Conservation (phyloP, 2,888 invertebrate genomes). For the Eugnorisma glareosa region DNA sequence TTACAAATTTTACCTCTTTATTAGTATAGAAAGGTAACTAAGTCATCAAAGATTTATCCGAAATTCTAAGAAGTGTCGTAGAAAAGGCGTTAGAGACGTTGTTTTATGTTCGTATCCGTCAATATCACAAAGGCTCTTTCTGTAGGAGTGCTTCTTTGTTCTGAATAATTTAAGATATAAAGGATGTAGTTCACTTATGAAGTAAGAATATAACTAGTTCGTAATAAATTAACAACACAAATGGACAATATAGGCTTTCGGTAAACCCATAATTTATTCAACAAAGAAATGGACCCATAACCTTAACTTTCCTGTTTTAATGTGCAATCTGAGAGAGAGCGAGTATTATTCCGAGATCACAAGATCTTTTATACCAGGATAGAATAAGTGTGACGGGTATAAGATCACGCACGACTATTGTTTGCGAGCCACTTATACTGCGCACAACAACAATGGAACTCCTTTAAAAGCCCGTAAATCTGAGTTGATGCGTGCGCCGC, state of each 20-base stretch:
- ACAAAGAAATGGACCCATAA: conserved; percentile 17
- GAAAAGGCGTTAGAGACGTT: conserved; percentile 11
- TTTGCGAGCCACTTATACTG: conserved; percentile 62
- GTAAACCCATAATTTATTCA: conserved; percentile 34
- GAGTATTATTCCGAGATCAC: conserved; percentile 29
- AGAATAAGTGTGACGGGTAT: conserved; percentile 55
- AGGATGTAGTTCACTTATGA: conserved; percentile 14
- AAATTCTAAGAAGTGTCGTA: not conserved
- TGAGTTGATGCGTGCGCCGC: conserved; percentile 72
- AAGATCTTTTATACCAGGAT: conserved; percentile 50
- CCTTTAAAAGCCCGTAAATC: conserved; percentile 73
- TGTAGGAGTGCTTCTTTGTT: conserved; percentile 3
- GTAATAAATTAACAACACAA: conserved; percentile 21
- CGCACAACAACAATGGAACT: conserved; percentile 70
- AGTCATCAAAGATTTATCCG: not conserved
- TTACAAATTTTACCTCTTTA: no score
- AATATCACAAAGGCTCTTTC: conserved; percentile 1
- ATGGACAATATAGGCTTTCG: not conserved
- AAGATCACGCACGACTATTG: conserved; percentile 65
- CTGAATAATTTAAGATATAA: conserved; percentile 24
- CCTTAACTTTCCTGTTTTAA: conserved; percentile 13
- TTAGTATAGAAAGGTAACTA: no score
- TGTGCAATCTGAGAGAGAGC: conserved; percentile 21
- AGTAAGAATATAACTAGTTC: not conserved
- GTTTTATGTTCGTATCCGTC: not conserved